A percentile compares a stretch with the other conserved stretches of the same genome.
These are phyloP conservation scores for Orthosia gothica DNA, from an alignment of 2,888 invertebrate species.

Conservation along the genomic window DNA sequence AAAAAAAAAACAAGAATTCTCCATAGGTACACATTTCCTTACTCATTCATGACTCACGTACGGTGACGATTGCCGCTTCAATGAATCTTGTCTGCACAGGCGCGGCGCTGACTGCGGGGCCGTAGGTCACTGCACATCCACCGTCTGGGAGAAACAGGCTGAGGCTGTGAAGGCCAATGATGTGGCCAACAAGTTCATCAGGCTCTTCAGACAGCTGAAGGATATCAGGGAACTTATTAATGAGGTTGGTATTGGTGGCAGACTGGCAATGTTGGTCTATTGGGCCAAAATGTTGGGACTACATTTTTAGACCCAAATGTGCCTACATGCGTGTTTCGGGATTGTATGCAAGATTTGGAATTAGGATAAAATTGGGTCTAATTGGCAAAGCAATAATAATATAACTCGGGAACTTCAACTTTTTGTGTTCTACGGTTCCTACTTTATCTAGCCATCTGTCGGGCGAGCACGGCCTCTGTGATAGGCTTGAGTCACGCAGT, in stretches of 20 bases:
- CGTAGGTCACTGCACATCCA: conserved; percentile 95
- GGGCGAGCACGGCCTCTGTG: too few relatives aligned
- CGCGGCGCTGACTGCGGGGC: conserved; percentile 95
- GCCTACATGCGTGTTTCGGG: not conserved
- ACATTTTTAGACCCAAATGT: not conserved
- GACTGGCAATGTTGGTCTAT: not conserved
- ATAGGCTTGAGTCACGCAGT: too few relatives aligned
- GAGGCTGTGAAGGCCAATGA: conserved; percentile 93
- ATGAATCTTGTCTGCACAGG: conserved; percentile 82
- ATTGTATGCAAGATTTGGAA: not conserved
- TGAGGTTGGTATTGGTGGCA: conserved; percentile 76
- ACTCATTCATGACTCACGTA: conserved; percentile 44
- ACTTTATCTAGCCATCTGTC: not conserved
- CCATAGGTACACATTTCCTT: conserved; percentile 15
- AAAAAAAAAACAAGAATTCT: conserved; percentile 13
- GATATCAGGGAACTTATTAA: conserved; percentile 86
- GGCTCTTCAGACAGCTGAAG: conserved; percentile 84
- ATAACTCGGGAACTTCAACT: not conserved
- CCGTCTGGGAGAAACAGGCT: conserved; percentile 94
- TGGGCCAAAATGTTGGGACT: not conserved
- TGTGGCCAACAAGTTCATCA: conserved; percentile 94
- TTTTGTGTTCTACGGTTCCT: not conserved
- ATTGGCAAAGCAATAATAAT: not conserved
- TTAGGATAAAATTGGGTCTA: too few relatives aligned
- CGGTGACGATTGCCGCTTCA: not conserved